Base-by-base conservation (phyloP, 2,113 vertebrate species). In the Pardalotus punctatus region DNA sequence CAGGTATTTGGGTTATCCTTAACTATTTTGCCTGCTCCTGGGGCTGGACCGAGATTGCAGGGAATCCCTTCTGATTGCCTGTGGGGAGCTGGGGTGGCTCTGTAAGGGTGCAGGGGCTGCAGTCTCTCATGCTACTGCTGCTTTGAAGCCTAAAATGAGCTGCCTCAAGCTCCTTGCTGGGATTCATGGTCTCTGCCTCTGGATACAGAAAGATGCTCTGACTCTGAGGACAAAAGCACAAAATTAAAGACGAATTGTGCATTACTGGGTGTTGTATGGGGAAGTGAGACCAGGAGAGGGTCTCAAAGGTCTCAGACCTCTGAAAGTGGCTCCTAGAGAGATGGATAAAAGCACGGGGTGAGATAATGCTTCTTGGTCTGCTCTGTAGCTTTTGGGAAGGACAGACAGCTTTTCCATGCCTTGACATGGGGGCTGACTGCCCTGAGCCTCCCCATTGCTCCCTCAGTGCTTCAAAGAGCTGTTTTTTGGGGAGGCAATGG, bases 391-490 rank as follows among this genome's bases (percentile, higher is more conserved):
- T 42, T 42, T 33, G 16, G 50, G 27, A 64, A 64, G 56, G 45
- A 62, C 70, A 74, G 24, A 38, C 0, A 9, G 28, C 31, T 85
- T 60, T 65, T 29, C 47, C 5, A 7, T 29, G 24, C 66, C 33
- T 73, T 2, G 0, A 9, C 3, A 3, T 7, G 6, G 19, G 10
- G 84, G 36, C 16, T 64, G 43, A 54, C 33, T 0, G 1, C 14
- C 8, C 20, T 0, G 0, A 83, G 36, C 27, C 18, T 58, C 36
- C 24, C 22, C 9, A 9, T 0, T 48, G 31, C 47, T 67, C 23
- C 14, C 51, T 43, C 66, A 57, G 51, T 2, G 1, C 47, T 38
- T 76, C 3, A 6, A 29, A 48, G 28, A 8, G 7, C 17, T 58
- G 23, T 3, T 67, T 80, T 72, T 42, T 54, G 18, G 11, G 35